A percentile compares a stretch with the other conserved stretches of the same genome.
Conservation (phyloP, 2,888 invertebrate genomes). For the Ganaspis brasiliensis region DNA sequence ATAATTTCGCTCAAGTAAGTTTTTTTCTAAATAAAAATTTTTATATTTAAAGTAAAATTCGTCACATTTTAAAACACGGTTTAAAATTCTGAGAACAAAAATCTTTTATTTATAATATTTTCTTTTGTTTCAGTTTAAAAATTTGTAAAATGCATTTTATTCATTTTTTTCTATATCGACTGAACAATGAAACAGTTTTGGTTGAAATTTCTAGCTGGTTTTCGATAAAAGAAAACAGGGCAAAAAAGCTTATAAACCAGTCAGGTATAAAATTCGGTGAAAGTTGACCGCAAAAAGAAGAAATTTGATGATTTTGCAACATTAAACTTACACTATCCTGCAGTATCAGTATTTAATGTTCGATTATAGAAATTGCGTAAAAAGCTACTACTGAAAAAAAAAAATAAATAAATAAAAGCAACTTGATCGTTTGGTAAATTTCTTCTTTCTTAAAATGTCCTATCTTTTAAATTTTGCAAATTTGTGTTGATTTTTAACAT, state of each 20-base stretch:
- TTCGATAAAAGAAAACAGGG: not conserved
- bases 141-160: not conserved
- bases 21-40: no score
- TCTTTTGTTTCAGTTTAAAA: not conserved
- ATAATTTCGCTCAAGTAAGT: no score
- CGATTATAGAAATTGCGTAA: not conserved
- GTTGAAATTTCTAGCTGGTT: not conserved
- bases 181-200: not conserved
- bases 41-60: no score
- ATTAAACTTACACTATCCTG: not conserved
- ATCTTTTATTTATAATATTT: no score
- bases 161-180: no score
- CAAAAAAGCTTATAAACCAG: conserved; percentile 12
- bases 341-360: not conserved
- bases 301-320: conserved; percentile 13
- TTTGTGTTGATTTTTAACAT: not conserved
- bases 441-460: not conserved
- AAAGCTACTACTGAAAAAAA: no score
- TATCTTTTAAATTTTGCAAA: not conserved
- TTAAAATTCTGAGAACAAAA: no score
- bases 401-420: no score
- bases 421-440: no score
- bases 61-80: no score
- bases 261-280: conserved; percentile 23
- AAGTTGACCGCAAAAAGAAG: not conserved